phyloP scores from a whole-genome alignment of 2,797 vertebrate genomes.

The Hemibagrus guttatus region DNA sequence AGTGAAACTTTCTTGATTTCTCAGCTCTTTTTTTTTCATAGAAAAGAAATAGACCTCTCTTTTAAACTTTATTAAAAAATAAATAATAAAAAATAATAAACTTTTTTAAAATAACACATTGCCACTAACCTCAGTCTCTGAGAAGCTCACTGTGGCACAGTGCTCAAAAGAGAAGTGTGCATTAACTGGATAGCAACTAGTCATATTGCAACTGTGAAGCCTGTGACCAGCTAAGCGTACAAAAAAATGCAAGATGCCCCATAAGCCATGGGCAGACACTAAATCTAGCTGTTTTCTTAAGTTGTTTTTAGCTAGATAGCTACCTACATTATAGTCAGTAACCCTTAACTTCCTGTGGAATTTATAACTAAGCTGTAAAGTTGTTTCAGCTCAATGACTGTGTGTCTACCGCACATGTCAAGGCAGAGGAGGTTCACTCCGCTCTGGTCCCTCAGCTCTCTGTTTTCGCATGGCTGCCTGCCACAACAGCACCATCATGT shows the following conservation, averaged over 20 bases:
- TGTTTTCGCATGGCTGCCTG: neutral
- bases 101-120: neutral
- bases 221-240: neutral
- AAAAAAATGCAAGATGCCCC: neutral
- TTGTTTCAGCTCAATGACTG: neutral
- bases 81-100: too few relatives aligned
- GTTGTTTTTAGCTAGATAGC: neutral
- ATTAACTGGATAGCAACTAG: neutral
- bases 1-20: neutral
- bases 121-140: neutral
- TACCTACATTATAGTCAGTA: neutral
- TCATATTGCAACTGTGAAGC: neutral
- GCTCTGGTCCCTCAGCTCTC: neutral
- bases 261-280: neutral
- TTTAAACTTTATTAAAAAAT: neutral
- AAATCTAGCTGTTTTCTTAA: neutral
- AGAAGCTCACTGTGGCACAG: neutral
- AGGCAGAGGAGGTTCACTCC: neutral
- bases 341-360: neutral
- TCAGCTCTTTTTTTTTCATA: neutral
- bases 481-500: neutral
- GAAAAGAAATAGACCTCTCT: neutral
- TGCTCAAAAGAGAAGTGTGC: neutral
- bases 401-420: neutral
- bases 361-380: neutral